These are phyloP conservation scores for Drosophila ezoana DNA, from an alignment of 2,888 invertebrate species.

Conservation along the genomic window DNA sequence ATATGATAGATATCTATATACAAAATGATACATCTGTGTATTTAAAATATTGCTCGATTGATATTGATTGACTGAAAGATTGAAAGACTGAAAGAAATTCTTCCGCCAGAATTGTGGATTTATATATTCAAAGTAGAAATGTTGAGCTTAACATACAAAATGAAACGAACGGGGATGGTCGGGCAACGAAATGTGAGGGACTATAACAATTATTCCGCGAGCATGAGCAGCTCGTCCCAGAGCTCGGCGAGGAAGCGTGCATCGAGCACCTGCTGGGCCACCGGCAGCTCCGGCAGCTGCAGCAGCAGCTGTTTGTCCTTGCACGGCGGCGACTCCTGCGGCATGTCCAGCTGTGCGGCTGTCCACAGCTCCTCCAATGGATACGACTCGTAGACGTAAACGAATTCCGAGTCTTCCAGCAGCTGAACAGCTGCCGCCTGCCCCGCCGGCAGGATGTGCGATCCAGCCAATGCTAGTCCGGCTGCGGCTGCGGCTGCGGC, in stretches of 20 bases:
- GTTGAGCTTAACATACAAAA: too few species aligned
- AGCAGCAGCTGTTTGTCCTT: not conserved
- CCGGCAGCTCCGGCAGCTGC: not conserved
- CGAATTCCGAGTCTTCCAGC: not conserved
- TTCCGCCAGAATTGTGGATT: too few species aligned
- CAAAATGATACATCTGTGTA: too few species aligned
- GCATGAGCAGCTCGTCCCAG: conserved; percentile 7
- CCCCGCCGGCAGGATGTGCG: not conserved
- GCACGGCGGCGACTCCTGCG: not conserved
- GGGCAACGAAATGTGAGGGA: too few species aligned
- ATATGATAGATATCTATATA: too few species aligned
- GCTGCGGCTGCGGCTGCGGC: too few species aligned
- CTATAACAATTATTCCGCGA: not conserved
- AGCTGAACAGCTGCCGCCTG: not conserved
- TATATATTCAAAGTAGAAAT: too few species aligned
- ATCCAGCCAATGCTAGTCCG: not conserved
- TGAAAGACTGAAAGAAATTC: too few species aligned
- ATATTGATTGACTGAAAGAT: too few species aligned
- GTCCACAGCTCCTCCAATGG: not conserved
- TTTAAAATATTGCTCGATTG: too few species aligned
- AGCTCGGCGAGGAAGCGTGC: conserved; percentile 13
- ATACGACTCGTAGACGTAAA: conserved; percentile 5
- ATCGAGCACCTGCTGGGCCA: conserved; percentile 5
- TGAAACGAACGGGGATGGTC: too few species aligned
- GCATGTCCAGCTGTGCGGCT: not conserved